A percentile compares a stretch with the other conserved stretches of the same genome.
Conservation (phyloP, 2,113 vertebrate species). For the Istiophorus platypterus region DNA sequence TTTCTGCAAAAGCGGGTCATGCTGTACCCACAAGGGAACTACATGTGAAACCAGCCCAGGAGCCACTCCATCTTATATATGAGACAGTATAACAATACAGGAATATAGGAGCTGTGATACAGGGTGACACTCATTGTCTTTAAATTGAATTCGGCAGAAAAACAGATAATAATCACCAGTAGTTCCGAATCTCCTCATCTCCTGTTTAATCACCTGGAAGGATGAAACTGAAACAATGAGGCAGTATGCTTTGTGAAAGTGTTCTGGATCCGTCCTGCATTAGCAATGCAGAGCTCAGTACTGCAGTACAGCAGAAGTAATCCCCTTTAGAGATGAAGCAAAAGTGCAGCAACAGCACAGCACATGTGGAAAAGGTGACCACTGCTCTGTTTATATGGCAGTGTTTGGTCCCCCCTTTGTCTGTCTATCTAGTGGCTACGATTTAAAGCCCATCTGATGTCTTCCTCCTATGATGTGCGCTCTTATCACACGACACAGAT, state of each 20-base stretch:
- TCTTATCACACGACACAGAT: conserved; percentile 77
- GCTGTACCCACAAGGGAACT: conserved; percentile 22
- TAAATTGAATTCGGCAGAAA: conserved; percentile 42
- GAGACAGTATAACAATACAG: conserved; percentile 21
- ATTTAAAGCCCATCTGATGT: conserved; percentile 61
- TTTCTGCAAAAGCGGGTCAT: conserved; percentile 39
- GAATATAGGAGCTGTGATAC: conserved; percentile 4
- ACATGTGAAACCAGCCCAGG: conserved; percentile 17
- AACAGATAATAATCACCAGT: conserved; percentile 30
- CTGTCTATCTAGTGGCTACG: conserved; percentile 40
- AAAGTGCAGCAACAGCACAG: conserved; percentile 12
- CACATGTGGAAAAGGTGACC: conserved; percentile 46
- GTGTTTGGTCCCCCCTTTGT: conserved; percentile 11
- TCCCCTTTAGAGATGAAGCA: conserved; percentile 6
- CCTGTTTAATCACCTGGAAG: conserved; percentile 46
- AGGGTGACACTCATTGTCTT: conserved; percentile 1
- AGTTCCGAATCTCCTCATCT: conserved; percentile 21
- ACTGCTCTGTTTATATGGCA: conserved; percentile 9
- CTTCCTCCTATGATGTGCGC: conserved; percentile 51
- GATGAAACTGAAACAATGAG: conserved; percentile 39
- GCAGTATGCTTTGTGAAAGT: background rate
- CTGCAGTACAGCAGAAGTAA: conserved; percentile 31
- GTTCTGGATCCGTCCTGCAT: conserved; percentile 23
- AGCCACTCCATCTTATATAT: conserved; percentile 44
- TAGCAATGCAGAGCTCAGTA: conserved; percentile 5